Evolutionary conservation across 2,888 invertebrate species (phyloP).

Genomic region (Cataglyphis albicans): DNA sequence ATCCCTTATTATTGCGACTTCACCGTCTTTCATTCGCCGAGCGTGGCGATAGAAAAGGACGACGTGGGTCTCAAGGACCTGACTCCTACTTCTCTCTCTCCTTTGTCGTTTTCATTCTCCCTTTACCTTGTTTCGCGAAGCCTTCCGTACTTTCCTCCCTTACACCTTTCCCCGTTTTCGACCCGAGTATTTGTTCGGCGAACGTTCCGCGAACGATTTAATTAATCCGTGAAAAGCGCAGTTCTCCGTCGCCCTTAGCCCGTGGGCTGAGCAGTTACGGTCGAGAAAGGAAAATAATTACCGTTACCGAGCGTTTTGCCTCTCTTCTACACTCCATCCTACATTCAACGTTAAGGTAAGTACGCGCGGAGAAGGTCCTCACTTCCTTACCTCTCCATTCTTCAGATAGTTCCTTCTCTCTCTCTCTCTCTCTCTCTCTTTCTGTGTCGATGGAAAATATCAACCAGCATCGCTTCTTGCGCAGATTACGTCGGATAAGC

Average conservation of each 20-base stretch:
- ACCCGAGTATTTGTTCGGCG: slow-evolving; percentile 77
- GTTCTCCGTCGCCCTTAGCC: slow-evolving; percentile 72
- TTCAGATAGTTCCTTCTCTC: background rate
- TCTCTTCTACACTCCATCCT: slow-evolving; percentile 65
- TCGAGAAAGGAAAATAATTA: slow-evolving; percentile 79
- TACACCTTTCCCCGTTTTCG: slow-evolving; percentile 52
- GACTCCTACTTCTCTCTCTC: slow-evolving; percentile 47
- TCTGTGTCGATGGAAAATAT: slow-evolving; percentile 61
- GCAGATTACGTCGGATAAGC: slow-evolving; percentile 67
- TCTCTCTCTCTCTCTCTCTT: slow-evolving; percentile 24
- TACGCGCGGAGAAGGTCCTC: background rate
- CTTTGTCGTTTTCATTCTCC: slow-evolving; percentile 20
- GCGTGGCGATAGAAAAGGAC: slow-evolving; percentile 32
- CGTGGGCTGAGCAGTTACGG: slow-evolving; percentile 70
- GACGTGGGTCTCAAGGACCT: slow-evolving; percentile 51
- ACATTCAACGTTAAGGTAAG: slow-evolving; percentile 15
- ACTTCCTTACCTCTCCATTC: background rate
- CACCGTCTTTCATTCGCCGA: slow-evolving; percentile 44
- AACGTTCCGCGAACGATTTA: slow-evolving; percentile 78
- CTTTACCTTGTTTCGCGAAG: slow-evolving; percentile 39
- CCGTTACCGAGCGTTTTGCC: slow-evolving; percentile 70
- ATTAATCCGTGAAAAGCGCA: slow-evolving; percentile 81
- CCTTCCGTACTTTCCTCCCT: slow-evolving; percentile 42
- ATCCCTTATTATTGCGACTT: slow-evolving; percentile 51
- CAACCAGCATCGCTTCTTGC: slow-evolving; percentile 63